Conservation (phyloP, 2,888 invertebrate genomes). For the Teinopalpus imperialis region DNA sequence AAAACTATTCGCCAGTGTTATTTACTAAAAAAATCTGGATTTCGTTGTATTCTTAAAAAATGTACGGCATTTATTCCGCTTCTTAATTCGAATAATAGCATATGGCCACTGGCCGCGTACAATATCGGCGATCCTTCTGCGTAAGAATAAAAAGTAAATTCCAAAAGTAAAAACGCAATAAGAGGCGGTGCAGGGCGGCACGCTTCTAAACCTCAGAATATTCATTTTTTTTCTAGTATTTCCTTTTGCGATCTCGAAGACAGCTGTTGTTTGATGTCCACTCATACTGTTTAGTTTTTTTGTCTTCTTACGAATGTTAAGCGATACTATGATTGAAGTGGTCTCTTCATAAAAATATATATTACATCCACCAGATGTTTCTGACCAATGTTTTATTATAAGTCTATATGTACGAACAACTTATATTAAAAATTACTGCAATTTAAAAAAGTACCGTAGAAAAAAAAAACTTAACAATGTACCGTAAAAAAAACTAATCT, state of each 20-base stretch:
- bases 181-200: constrained; percentile 71
- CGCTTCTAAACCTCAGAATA: constrained; percentile 61
- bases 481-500: no score
- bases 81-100: constrained; percentile 36
- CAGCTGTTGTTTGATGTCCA: constrained; percentile 78
- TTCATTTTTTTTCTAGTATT: constrained; percentile 44
- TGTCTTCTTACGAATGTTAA: constrained; percentile 48
- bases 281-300: constrained; percentile 62
- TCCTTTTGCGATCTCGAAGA: constrained; percentile 43
- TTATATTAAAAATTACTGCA: no score
- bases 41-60: constrained; percentile 1
- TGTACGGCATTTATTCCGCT: constrained; percentile 15
- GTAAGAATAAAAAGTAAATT: constrained; percentile 57
- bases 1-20: no score
- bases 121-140: constrained; percentile 34
- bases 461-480: no score
- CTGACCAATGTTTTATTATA: constrained; percentile 15
- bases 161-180: constrained; percentile 48
- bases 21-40: no score
- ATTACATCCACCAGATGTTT: constrained; percentile 39
- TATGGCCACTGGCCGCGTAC: constrained; percentile 51
- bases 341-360: constrained; percentile 38
- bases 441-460: no score
- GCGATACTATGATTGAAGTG: constrained; percentile 63
- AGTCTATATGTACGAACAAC: no score